Evolutionary conservation across 1,140 invertebrate genomes (phyloP).

Genomic region (Drosophila pallidifrons): DNA sequence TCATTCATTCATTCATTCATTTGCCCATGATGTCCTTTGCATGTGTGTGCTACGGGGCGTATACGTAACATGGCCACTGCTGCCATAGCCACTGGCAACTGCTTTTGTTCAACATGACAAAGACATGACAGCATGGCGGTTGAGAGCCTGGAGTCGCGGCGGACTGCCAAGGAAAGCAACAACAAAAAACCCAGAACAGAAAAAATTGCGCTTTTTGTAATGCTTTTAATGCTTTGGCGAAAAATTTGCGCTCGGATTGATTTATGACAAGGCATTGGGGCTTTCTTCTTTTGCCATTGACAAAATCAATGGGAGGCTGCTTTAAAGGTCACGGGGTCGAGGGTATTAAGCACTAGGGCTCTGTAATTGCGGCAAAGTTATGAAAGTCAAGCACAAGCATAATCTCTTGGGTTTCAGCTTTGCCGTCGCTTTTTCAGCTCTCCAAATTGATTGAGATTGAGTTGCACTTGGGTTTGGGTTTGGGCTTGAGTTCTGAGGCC

Average conservation of each 20-base stretch:
- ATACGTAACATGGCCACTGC: conserved; percentile 65
- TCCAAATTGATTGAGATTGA: conserved; percentile 71
- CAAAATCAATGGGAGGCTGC: conserved; percentile 69
- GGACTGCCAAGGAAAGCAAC: neutral
- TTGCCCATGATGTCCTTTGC: conserved; percentile 65
- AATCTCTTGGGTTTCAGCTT: conserved; percentile 34
- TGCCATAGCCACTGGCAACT: conserved; percentile 46
- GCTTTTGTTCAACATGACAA: conserved; percentile 82
- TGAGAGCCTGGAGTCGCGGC: neutral
- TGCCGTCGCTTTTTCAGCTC: neutral
- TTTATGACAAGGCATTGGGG: conserved; percentile 60
- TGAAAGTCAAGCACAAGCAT: conserved; percentile 34
- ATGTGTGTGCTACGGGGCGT: conserved; percentile 58
- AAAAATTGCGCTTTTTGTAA: conserved; percentile 71
- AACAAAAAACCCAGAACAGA: conserved; percentile 20
- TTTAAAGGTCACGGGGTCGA: conserved; percentile 53
- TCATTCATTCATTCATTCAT: conserved; percentile 49
- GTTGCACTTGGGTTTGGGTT: conserved; percentile 25
- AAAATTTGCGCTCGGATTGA: conserved; percentile 69
- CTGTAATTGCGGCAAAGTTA: conserved; percentile 46
- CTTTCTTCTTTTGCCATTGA: conserved; percentile 31
- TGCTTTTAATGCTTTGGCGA: conserved; percentile 74
- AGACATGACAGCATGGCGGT: conserved; percentile 72
- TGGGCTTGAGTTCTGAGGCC: neutral
- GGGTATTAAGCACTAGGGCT: neutral